Evolutionary conservation across 2,888 invertebrate genomes (phyloP).

Genomic region (Peribatodes rhomboidaria): DNA sequence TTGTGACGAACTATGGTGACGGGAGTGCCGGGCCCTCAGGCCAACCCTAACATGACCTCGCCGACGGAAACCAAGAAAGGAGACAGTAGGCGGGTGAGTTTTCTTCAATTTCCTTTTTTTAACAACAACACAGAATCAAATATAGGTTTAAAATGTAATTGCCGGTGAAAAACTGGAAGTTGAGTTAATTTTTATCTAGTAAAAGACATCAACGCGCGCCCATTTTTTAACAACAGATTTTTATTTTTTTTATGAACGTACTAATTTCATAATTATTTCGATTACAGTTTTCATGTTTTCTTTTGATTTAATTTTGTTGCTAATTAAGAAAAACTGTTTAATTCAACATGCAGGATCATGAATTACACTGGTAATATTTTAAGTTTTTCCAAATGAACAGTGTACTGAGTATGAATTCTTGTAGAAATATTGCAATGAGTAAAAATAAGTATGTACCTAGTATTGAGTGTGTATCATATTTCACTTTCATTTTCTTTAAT

Average conservation of each 20-base stretch:
- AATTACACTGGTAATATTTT: too few relatives aligned
- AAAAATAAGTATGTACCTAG: too few relatives aligned
- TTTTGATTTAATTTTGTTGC: too few relatives aligned
- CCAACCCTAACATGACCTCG: constrained; percentile 67
- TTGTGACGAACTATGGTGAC: constrained; percentile 73
- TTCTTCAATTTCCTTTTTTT: constrained; percentile 27
- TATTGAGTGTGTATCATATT: constrained; percentile 4
- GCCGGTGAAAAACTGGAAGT: neutral
- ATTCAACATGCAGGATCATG: too few relatives aligned
- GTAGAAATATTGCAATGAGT: too few relatives aligned
- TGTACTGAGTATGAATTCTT: neutral
- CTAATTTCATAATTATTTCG: neutral
- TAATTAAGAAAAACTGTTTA: too few relatives aligned
- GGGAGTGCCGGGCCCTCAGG: constrained; percentile 70
- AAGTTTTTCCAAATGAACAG: neutral
- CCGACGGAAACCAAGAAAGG: constrained; percentile 70
- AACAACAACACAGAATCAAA: neutral
- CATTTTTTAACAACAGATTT: constrained; percentile 10
- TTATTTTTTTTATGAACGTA: neutral
- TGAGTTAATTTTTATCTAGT: constrained; percentile 1
- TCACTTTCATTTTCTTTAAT: constrained; percentile 13
- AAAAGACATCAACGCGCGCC: constrained; percentile 63
- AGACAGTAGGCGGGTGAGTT: constrained; percentile 80
- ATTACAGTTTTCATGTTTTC: too few relatives aligned
- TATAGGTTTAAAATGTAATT: constrained; percentile 9